phyloP scores from a whole-genome alignment of 2,888 invertebrate genomes.

The Eupithecia exiguata region DNA sequence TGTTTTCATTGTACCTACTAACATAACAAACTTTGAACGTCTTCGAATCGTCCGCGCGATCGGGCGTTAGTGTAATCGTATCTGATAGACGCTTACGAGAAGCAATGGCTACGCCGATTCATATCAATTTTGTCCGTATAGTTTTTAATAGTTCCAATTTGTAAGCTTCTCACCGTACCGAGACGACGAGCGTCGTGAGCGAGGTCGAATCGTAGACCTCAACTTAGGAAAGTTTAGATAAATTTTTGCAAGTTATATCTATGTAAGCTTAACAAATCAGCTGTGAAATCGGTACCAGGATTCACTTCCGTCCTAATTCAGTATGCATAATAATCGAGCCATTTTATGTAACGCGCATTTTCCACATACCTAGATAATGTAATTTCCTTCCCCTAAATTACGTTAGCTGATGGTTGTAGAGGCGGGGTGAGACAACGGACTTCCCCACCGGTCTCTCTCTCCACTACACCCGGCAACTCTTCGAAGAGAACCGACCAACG shows the following conservation, averaged over 20 bases:
- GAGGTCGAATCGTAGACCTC: conserved; percentile 67
- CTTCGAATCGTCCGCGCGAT: conserved; percentile 67
- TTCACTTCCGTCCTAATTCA: conserved; percentile 84
- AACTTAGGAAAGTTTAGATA: conserved; percentile 72
- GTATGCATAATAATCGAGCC: conserved; percentile 84
- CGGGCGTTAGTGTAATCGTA: conserved; percentile 75
- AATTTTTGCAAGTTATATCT: conserved; percentile 80
- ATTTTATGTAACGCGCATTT: conserved; percentile 83
- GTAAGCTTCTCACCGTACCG: conserved; percentile 79
- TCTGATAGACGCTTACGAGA: conserved; percentile 77
- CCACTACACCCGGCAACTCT: conserved; percentile 42
- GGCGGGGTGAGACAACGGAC: conserved; percentile 41
- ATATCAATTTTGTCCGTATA: conserved; percentile 83
- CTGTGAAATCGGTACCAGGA: conserved; percentile 83
- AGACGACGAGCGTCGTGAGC: conserved; percentile 67
- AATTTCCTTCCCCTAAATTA: conserved; percentile 78
- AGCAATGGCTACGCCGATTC: conserved; percentile 82
- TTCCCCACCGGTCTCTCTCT: conserved; percentile 51
- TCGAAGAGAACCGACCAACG: conserved; percentile 32
- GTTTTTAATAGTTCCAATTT: conserved; percentile 82
- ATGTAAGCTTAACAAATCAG: conserved; percentile 82
- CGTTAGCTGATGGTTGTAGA: conserved; percentile 62
- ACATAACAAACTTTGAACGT: conserved; percentile 55
- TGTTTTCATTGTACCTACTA: conserved; percentile 51
- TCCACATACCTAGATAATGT: conserved; percentile 75